Conservation (phyloP, 1,140 invertebrate genomes). For the Steinernema feltiae region DNA sequence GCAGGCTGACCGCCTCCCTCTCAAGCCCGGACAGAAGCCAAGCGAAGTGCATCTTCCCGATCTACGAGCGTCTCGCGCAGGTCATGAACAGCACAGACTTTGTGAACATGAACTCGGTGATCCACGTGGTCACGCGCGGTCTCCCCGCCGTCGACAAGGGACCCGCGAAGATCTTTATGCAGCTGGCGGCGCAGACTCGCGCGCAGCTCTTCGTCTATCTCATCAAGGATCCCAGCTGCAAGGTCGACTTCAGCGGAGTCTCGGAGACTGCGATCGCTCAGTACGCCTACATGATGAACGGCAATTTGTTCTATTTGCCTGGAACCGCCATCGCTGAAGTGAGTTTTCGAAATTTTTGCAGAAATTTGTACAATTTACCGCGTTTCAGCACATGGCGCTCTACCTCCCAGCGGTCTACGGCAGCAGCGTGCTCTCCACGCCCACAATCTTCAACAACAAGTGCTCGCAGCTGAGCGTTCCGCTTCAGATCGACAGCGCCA, state of each 20-base stretch:
- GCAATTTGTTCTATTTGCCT: conserved; percentile 25
- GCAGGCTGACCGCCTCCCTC: neutral
- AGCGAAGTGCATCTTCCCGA: neutral
- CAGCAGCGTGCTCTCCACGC: conserved; percentile 21
- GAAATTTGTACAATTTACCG: too few species aligned
- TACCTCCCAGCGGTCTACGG: conserved; percentile 26
- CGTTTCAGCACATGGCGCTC: conserved; percentile 19
- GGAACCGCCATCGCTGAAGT: conserved; percentile 16
- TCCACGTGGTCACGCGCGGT: conserved; percentile 24
- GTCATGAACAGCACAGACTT: conserved; percentile 13
- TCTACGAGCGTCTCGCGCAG: neutral
- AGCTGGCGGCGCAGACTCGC: neutral
- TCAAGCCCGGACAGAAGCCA: neutral
- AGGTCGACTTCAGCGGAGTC: neutral
- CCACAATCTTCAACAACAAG: neutral
- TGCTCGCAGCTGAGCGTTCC: conserved; percentile 1
- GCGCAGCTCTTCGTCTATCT: neutral
- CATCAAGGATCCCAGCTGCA: neutral
- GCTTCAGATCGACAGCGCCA: conserved; percentile 20
- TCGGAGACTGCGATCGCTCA: conserved; percentile 16
- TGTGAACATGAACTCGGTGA: conserved; percentile 24
- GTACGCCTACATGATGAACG: conserved; percentile 26
- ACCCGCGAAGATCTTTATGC: neutral
- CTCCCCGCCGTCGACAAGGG: conserved; percentile 12
- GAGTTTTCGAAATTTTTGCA: too few species aligned